Evolutionary conservation across 2,113 vertebrate genomes (phyloP).

Genomic region (Ceratotherium simum): DNA sequence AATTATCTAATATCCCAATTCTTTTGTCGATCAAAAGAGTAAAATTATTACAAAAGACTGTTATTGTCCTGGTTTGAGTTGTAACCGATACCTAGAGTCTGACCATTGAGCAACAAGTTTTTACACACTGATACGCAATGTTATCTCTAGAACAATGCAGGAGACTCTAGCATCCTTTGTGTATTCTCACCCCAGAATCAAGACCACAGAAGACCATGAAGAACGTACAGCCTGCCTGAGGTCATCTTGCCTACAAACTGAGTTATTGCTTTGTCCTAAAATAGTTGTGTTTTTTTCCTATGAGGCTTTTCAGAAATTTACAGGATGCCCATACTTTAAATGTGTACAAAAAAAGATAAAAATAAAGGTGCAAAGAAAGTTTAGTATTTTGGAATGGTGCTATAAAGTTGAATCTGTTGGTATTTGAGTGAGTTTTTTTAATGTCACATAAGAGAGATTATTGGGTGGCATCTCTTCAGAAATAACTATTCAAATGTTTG

Average conservation of each 20-base stretch:
- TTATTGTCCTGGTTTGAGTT: not conserved
- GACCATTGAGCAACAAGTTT: not conserved
- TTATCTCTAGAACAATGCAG: not conserved
- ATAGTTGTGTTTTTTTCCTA: conserved; percentile 31
- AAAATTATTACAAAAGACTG: not conserved
- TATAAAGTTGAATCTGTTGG: conserved; percentile 68
- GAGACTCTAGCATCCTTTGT: not conserved
- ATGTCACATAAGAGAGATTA: conserved; percentile 38
- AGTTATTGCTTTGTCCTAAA: conserved; percentile 68
- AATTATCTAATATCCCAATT: not conserved
- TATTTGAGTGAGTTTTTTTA: conserved; percentile 66
- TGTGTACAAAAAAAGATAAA: conserved; percentile 67
- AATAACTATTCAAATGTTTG: conserved; percentile 9
- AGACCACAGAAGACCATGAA: not conserved
- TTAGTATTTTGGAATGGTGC: conserved; percentile 74
- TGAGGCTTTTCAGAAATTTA: conserved; percentile 67
- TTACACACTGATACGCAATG: not conserved
- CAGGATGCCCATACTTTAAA: conserved; percentile 72
- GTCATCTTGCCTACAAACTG: conserved; percentile 51
- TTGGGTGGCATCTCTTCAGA: conserved; percentile 13
- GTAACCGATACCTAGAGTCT: not conserved
- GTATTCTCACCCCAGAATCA: not conserved
- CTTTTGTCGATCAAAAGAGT: conserved; percentile 6
- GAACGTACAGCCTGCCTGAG: conserved; percentile 14
- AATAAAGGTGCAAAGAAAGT: conserved; percentile 74